These are phyloP conservation scores for Xyrauchen texanus DNA, from an alignment of 2,113 vertebrate genomes.

Conservation along the genomic window DNA sequence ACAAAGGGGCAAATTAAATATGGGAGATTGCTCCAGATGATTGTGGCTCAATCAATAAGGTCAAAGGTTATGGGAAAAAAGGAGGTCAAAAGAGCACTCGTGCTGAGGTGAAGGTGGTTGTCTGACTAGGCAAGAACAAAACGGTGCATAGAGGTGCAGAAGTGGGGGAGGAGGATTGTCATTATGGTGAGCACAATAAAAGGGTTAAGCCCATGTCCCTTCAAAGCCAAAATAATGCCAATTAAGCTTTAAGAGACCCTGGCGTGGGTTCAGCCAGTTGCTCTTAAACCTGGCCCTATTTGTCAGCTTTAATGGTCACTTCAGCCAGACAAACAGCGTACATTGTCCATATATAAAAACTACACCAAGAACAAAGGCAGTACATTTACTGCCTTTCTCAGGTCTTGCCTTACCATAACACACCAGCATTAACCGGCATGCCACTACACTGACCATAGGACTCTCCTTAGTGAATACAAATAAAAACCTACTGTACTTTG, in stretches of 20 bases:
- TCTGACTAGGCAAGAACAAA: conserved; percentile 59
- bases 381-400: conserved; percentile 45
- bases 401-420: conserved; percentile 28
- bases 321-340: conserved; percentile 35
- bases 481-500: neutral
- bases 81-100: conserved; percentile 65
- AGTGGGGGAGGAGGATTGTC: conserved; percentile 42
- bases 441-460: conserved; percentile 17
- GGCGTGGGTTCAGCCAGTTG: conserved; percentile 37
- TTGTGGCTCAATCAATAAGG: conserved; percentile 57
- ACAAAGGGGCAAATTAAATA: conserved; percentile 45
- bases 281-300: conserved; percentile 31
- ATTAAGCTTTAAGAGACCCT: conserved; percentile 47
- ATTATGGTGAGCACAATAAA: conserved; percentile 51
- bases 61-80: conserved; percentile 70
- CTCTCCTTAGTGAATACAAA: conserved; percentile 17
- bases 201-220: conserved; percentile 43
- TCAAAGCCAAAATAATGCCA: conserved; percentile 52
- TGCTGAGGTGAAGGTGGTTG: conserved; percentile 41
- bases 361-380: conserved; percentile 40
- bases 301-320: conserved; percentile 47
- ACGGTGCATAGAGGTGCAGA: conserved; percentile 25
- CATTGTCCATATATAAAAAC: conserved; percentile 40
- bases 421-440: neutral
- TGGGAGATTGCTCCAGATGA: conserved; percentile 58